Evolutionary conservation across 2,888 invertebrate species (phyloP), one percentile per base, ranked within the genome.

Genomic region (Erpobdella octoculata): DNA sequence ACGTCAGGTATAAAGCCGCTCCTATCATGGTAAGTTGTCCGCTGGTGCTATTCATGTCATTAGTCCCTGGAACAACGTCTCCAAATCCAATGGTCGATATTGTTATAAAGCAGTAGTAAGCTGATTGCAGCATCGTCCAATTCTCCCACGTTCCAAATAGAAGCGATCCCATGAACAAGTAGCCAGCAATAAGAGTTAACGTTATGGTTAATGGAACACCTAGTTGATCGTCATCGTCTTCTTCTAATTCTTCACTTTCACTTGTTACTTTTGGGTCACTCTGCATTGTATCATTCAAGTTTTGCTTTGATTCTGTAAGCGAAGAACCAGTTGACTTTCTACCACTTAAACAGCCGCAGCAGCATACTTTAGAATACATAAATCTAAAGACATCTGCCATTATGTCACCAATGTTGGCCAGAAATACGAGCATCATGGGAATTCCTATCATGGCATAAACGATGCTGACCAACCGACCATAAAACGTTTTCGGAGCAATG

Each of bases 331-430:
- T 18, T 21, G 41, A 18, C 21, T 35, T 48, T n/a, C 71, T 58
- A 8, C 77, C 74, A 37, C 78, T 74, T 70, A 79, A 80, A 75
- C 81, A 82, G 2, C 81, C 82, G 72, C 80, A 81, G 76, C 81
- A 81, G 75, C 80, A 81, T 58, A 81, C 77, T 71, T 74, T 74
- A n/a, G 74, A 68, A 70, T 75, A 76, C 65, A 76, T 68, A 59
- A 74, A 76, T 28, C 75, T 31, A 69, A 75, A 75, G 28, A 75
- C 65, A 48, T 85, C 84, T 2, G 86, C 86, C 74, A 86, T 78
- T 31, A 84, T 83, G 74, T 85, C 85, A 21, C 85, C 85, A 71
- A 86, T 84, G 77, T 85, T 85, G 1, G 85, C 84, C 73, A 86
- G 78, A 76, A 84, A 86, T 37, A 86, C 77, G 70, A 86, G 79